Conservation (phyloP, 2,888 invertebrate genomes). For the Machimus rusticus region DNA sequence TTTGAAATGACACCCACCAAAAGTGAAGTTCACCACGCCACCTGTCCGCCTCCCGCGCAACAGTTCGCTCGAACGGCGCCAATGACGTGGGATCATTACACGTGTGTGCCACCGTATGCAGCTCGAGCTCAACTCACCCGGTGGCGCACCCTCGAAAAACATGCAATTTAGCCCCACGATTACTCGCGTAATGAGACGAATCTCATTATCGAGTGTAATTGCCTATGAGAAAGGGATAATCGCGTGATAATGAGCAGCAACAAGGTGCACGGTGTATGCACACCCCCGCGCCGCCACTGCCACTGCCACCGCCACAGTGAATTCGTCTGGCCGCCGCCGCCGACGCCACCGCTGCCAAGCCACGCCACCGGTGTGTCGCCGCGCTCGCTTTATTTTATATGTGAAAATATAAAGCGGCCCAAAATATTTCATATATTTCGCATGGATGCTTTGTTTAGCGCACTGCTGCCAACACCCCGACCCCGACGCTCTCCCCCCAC, state of each 20-base stretch:
- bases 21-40: neutral
- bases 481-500: neutral
- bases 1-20: neutral
- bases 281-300: neutral
- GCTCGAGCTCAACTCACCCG: neutral
- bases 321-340: neutral
- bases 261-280: conserved; percentile 24
- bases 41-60: neutral
- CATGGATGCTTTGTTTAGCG: neutral
- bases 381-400: neutral
- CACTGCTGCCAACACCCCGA: neutral
- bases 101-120: neutral
- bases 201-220: conserved; percentile 42
- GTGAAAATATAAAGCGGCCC: neutral
- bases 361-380: neutral
- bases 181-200: conserved; percentile 37
- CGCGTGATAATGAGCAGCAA: conserved; percentile 43
- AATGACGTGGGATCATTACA: neutral
- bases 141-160: neutral
- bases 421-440: conserved; percentile 16
- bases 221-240: conserved; percentile 45
- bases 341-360: neutral
- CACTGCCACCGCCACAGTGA: neutral
- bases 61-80: neutral
- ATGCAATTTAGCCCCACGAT: conserved; percentile 21